Base-by-base conservation (phyloP, 1,140 invertebrate species). In the Eupristina koningsbergeri region DNA sequence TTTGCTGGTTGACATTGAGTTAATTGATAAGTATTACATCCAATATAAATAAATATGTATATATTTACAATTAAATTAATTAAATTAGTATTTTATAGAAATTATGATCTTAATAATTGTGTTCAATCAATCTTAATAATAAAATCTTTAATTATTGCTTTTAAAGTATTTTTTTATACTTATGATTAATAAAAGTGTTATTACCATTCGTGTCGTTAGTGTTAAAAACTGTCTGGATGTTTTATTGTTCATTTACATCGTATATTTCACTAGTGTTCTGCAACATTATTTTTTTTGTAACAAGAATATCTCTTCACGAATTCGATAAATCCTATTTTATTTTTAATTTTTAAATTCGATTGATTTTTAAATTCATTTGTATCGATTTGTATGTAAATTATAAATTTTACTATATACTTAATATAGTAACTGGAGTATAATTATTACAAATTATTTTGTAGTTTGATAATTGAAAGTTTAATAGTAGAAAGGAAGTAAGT, bases 231-330 rank as follows among this genome's bases (percentile, higher is more conserved):
- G 47, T 75, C 47, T 53, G 47, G 22, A 29, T 75, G 47, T 53
- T 50, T 50, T 9, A 8, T 58, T 75, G 39, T 31, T 80, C 80
- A 75, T 85, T 84, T 85, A 78, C 83, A 71, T 75, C 45, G 80
- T 31, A 36, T 53, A 81, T 81, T 73, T 81, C 63, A 67, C n/a
- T 29, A 34, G 61, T 67, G 75, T 22, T 2, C 2, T 26, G 53
- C 19, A 58, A 58, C 2, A 26, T 58, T 80, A 17, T 75, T 75
- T 50, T n/a, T 15, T 26, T 47, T 50, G 19, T 34, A 67, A 29
- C 29, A 34, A 13, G 15, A 67, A 11, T 34, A 5, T 34, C 29
- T 36, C 8, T 34, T 67, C 34, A 26, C 63, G 63, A 36, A 67
- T 34, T 26, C 34, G 34, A 67, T 67, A 67, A 67, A 34, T 67